These are phyloP conservation scores for Agriopis marginaria DNA, from an alignment of 2,888 invertebrate species.

Conservation along the genomic window DNA sequence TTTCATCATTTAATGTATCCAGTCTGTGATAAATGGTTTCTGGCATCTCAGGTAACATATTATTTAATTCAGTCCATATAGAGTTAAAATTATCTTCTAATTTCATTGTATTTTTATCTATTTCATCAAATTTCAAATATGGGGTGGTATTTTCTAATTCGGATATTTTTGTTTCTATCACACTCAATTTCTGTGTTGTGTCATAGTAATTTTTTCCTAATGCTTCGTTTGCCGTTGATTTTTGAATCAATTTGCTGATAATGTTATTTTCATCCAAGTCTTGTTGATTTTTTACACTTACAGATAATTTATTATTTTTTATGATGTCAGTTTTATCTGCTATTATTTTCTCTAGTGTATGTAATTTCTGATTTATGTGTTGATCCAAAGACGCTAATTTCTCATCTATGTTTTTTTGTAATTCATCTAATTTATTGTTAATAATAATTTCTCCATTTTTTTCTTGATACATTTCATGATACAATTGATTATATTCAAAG, in stretches of 20 bases:
- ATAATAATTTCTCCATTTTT: background rate
- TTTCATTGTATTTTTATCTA: too few species aligned
- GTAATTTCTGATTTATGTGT: background rate
- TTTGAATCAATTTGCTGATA: background rate
- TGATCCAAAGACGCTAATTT: conserved; percentile 2
- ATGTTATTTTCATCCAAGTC: background rate
- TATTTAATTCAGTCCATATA: too few species aligned
- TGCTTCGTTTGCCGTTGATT: background rate
- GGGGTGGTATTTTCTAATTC: too few species aligned
- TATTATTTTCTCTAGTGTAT: background rate
- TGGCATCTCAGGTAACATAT: background rate
- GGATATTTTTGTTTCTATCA: too few species aligned
- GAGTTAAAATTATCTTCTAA: too few species aligned
- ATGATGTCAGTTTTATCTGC: background rate
- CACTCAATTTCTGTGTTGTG: background rate
- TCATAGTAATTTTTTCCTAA: too few species aligned
- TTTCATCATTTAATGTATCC: background rate
- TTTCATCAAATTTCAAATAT: too few species aligned
- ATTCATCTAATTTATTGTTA: background rate
- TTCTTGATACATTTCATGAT: background rate
- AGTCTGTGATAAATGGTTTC: background rate
- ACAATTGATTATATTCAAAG: too few species aligned
- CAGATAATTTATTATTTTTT: background rate
- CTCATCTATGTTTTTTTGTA: background rate
- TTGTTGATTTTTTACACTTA: background rate